A percentile compares a stretch with the other conserved stretches of the same genome.
Conservation (phyloP, 35 echinoderm and acorn worm genomes). For the Chiridota heheva region DNA sequence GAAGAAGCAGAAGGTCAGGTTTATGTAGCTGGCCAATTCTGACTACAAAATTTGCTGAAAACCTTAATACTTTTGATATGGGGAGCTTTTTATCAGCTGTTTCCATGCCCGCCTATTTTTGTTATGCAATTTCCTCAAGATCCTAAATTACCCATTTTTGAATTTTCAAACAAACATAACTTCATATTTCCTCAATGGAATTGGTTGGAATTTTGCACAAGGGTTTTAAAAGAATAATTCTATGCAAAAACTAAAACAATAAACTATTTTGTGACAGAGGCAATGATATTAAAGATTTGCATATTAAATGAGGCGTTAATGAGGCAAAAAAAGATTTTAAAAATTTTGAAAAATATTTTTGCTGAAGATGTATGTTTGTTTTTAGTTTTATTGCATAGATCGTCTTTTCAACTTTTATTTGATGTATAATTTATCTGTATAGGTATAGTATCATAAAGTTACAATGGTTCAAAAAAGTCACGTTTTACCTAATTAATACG, state of each 20-base stretch:
- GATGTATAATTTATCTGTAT: background rate
- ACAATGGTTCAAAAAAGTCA: background rate
- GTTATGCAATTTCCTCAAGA: too few relatives aligned
- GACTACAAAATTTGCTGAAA: background rate
- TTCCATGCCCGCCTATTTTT: too few relatives aligned
- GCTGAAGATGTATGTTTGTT: background rate
- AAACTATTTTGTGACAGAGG: background rate
- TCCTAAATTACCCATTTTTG: too few relatives aligned
- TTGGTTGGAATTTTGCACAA: background rate
- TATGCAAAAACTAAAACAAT: background rate
- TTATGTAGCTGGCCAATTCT: background rate
- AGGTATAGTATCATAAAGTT: background rate
- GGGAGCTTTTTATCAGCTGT: too few relatives aligned
- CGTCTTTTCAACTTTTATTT: background rate
- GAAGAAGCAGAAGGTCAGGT: slow-evolving; percentile 1
- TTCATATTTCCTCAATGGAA: background rate
- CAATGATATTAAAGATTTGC: background rate
- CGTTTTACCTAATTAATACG: background rate
- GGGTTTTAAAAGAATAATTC: background rate
- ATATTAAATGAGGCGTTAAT: background rate
- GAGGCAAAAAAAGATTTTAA: background rate
- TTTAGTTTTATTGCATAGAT: slow-evolving; percentile 8
- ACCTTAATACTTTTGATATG: background rate
- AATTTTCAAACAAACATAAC: background rate
- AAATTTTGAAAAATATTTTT: background rate